phyloP scores from a whole-genome alignment of 2,888 invertebrate genomes.

The Clunio marinus region DNA sequence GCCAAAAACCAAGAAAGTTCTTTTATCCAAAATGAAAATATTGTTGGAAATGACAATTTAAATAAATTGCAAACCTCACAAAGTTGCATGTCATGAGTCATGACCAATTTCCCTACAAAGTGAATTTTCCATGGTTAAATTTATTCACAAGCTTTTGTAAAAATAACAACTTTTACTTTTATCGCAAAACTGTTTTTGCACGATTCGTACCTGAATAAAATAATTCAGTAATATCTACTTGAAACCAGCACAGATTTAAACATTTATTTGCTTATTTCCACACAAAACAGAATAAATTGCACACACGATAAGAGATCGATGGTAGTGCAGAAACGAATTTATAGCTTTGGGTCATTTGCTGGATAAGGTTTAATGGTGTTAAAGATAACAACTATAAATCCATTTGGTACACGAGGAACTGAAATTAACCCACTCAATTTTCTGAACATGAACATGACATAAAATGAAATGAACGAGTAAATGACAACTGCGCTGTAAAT shows the following conservation, averaged over 20 bases:
- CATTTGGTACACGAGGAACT: not conserved
- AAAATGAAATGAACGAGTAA: conserved; percentile 1
- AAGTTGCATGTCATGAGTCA: no score
- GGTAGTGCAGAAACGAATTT: conserved; percentile 9
- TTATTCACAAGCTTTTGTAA: no score
- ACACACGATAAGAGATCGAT: conserved; percentile 1
- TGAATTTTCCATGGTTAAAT: no score
- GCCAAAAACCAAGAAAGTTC: not conserved
- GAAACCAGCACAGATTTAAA: not conserved
- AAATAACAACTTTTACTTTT: no score
- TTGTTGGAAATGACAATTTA: not conserved
- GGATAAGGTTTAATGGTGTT: conserved; percentile 18
- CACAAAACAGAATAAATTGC: not conserved
- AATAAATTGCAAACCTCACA: no score
- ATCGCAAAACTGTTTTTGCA: no score
- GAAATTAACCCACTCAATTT: conserved; percentile 30
- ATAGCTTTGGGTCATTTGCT: conserved; percentile 31
- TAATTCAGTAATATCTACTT: not conserved
- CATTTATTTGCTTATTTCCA: not conserved
- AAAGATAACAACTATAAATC: conserved; percentile 30
- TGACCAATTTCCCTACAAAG: no score
- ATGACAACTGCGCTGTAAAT: not conserved
- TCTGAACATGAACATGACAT: not conserved
- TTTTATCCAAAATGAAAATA: no score
- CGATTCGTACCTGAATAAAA: no score